Conservation (phyloP, 2,797 vertebrate genomes). For the Scarus forsteni region DNA sequence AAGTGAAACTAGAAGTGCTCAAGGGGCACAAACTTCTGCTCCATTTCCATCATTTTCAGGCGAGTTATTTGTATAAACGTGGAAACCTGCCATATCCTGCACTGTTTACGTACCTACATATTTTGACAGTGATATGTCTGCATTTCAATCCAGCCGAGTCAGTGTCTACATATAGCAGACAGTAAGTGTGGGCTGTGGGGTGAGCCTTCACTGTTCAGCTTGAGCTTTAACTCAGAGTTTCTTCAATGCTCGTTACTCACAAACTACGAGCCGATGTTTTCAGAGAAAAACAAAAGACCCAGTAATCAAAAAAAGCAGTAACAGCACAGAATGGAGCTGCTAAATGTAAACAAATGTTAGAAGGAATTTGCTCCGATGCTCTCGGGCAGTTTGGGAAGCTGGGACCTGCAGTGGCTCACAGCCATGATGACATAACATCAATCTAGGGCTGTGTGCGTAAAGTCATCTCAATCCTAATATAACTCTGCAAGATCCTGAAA, state of each 20-base stretch:
- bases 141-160: background rate
- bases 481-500: too few species aligned
- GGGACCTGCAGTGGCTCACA: background rate
- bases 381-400: background rate
- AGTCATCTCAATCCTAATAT: too few species aligned
- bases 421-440: background rate
- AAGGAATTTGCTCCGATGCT: background rate
- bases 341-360: too few species aligned
- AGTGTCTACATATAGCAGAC: background rate
- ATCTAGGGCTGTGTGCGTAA: too few species aligned
- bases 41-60: too few species aligned
- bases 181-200: background rate
- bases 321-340: too few species aligned
- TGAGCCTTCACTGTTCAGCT: background rate
- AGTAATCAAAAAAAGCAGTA: too few species aligned
- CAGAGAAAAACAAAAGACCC: background rate
- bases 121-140: background rate
- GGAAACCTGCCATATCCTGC: too few species aligned
- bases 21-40: too few species aligned
- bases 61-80: too few species aligned
- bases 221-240: background rate
- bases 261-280: background rate
- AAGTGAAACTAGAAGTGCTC: too few species aligned
- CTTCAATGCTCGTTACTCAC: background rate
- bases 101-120: too few species aligned